Evolutionary conservation across 1,140 invertebrate genomes (phyloP).

Genomic region (Drosophila sulfurigaster): DNA sequence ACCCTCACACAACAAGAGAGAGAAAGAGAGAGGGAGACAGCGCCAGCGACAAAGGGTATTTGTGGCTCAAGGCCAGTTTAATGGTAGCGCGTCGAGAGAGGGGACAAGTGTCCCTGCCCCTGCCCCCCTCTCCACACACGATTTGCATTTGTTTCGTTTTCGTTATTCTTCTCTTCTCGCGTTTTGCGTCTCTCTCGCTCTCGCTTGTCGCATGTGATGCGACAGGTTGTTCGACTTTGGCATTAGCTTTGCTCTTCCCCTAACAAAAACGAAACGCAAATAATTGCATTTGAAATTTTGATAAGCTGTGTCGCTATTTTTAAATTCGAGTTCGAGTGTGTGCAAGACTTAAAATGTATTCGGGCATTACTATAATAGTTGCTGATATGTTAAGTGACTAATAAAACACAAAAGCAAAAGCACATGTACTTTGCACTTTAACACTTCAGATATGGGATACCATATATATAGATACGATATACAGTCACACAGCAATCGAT

Average conservation of each 20-base stretch:
- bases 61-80: slow-evolving; percentile 30
- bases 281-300: slow-evolving; percentile 20
- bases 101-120: neutral
- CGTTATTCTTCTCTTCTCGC: neutral
- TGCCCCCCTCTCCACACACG: neutral
- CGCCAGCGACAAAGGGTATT: slow-evolving; percentile 9
- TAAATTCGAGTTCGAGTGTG: neutral
- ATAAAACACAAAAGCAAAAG: neutral
- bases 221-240: slow-evolving; percentile 9
- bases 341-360: neutral
- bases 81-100: neutral
- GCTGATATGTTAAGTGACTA: neutral
- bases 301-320: slow-evolving; percentile 8
- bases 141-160: slow-evolving; percentile 4
- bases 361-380: neutral
- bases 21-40: neutral
- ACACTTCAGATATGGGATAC: neutral
- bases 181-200: neutral
- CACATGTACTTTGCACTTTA: slow-evolving; percentile 6
- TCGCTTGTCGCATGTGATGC: neutral
- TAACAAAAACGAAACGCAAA: neutral
- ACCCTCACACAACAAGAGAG: neutral
- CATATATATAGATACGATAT: neutral
- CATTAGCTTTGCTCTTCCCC: slow-evolving; percentile 7
- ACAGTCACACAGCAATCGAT: neutral